Base-by-base conservation (phyloP, 1,140 invertebrate species). In the Mizuhopecten yessoensis region DNA sequence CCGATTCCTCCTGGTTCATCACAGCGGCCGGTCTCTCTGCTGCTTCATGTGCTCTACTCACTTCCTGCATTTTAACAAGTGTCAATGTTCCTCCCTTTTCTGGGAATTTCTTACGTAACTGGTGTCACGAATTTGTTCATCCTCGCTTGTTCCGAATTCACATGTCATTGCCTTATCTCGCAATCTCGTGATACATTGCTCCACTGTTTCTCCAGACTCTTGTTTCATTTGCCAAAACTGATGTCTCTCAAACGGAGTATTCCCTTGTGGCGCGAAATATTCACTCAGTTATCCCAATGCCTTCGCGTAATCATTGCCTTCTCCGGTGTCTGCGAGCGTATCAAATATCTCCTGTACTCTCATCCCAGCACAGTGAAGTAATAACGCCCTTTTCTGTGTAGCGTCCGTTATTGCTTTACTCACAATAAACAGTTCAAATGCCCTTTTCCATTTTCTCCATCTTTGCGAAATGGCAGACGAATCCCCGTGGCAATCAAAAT, bases 211-310 rank as follows among this genome's bases (percentile, higher is more conserved):
- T 86, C 42, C 42, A 36, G 39, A 5, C 2, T 34, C 88, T 49
- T 91, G 92, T 17, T 42, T 49, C n/a, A 89, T 49, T 34, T 87
- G 86, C 34, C 90, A 34, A 89, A 93, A 93, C 33, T 89, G 86
- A 0, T 34, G 34, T 33, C 92, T 86, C 42, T 93, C 90, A 87
- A 89, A 75, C 5, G 57, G 5, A 7, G 29, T 29, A 11, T 75
- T 75, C 29, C 23, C 23, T 13, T 75, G 57, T 9, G 57, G 57
- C 5, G 57, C n/a, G n/a, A 75, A 75, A n/a, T 75, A 75, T 1
- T 75, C 23, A 29, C 17, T 29, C 3, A 75, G n/a, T 9, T n/a
- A 9, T n/a, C 11, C 5, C 29, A 75, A 0, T 5, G 23, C 57
- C 57, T 17, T 5, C 5, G 0, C 23, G n/a, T 75, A 75, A 90